A percentile compares a stretch with the other conserved stretches of the same genome.
These are phyloP conservation scores for Eospalax fontanierii DNA, from an alignment of 2,797 vertebrate species.

Conservation along the genomic window DNA sequence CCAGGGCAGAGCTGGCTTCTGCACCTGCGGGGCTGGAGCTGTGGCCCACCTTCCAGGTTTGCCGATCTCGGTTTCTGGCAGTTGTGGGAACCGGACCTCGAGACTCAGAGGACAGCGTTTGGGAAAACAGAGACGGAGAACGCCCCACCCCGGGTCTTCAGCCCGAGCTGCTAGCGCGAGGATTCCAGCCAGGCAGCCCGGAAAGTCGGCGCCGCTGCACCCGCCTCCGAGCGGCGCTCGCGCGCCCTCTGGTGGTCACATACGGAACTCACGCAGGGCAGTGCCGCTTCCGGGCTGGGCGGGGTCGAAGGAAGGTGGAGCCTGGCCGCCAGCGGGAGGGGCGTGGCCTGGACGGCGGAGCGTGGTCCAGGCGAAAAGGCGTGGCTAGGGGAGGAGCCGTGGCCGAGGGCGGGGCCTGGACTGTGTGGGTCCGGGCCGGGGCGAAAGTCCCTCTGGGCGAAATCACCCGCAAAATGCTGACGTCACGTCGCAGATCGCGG, in stretches of 20 bases:
- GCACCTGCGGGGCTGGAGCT: not conserved
- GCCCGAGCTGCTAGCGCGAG: not conserved
- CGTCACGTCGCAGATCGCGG: not conserved
- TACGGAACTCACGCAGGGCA: not conserved
- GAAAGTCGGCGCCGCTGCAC: not conserved
- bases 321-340: too few relatives aligned
- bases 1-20: not conserved
- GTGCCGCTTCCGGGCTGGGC: not conserved
- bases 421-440: too few relatives aligned
- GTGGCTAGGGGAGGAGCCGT: not conserved
- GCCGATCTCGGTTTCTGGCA: not conserved
- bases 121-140: not conserved
- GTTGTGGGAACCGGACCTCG: not conserved
- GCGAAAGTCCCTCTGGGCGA: not conserved
- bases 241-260: not conserved
- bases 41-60: not conserved
- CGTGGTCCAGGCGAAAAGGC: too few relatives aligned
- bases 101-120: not conserved
- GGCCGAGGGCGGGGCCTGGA: not conserved
- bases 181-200: too few relatives aligned
- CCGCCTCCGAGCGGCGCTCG: not conserved
- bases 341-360: not conserved
- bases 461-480: not conserved
- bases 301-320: not conserved
- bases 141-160: not conserved